These are phyloP conservation scores for Nephrotoma appendiculata DNA, from an alignment of 2,888 invertebrate genomes.

Conservation along the genomic window DNA sequence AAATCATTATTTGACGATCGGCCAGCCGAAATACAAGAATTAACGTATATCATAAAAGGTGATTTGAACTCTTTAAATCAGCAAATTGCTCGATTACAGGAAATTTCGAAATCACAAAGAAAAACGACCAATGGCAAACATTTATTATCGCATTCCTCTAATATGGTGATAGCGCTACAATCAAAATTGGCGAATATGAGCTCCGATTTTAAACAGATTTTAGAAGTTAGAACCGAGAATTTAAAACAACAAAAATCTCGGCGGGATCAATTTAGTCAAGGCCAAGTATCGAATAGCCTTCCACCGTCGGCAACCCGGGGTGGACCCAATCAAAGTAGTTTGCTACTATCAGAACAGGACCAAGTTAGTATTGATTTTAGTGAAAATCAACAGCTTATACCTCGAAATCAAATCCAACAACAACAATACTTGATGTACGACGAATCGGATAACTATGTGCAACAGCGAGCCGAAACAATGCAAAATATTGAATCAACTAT, in stretches of 20 bases:
- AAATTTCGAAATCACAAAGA: slow-evolving; percentile 60
- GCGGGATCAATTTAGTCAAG: slow-evolving; percentile 61
- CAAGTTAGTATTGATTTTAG: slow-evolving; percentile 77
- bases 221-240: slow-evolving; percentile 96
- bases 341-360: slow-evolving; percentile 36
- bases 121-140: slow-evolving; percentile 50
- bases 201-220: slow-evolving; percentile 91
- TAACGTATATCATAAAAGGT: slow-evolving; percentile 94
- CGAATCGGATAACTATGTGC: slow-evolving; percentile 79
- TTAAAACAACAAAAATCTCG: slow-evolving; percentile 88
- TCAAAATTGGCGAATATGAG: slow-evolving; percentile 95
- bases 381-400: slow-evolving; percentile 33
- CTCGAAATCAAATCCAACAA: slow-evolving; percentile 19
- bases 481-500: slow-evolving; percentile 98
- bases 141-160: slow-evolving; percentile 81
- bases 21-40: slow-evolving; percentile 89
- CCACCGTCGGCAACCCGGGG: slow-evolving; percentile 38
- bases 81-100: slow-evolving; percentile 86
- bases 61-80: slow-evolving; percentile 90
- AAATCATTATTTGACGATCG: slow-evolving; percentile 95
- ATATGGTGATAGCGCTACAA: slow-evolving; percentile 82
- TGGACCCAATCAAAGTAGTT: slow-evolving; percentile 25
- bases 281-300: slow-evolving; percentile 42
- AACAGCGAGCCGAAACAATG: slow-evolving; percentile 93
- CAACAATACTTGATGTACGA: slow-evolving; percentile 66